Conservation (phyloP, 1,140 invertebrate genomes). For the Homarus americanus region DNA sequence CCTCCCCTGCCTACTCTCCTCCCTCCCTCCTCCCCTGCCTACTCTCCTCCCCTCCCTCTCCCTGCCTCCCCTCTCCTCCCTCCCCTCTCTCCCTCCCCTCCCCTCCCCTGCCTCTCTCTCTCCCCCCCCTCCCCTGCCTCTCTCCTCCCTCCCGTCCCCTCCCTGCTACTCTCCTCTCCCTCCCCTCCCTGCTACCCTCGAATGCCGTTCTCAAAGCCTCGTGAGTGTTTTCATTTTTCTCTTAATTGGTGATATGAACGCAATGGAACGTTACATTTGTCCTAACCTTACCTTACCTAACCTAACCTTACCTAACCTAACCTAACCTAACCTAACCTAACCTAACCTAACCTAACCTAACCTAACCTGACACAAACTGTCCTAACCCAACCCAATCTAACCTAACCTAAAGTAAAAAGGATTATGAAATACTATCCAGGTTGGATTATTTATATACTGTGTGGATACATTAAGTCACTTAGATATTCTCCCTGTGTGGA, state of each 20-base stretch:
- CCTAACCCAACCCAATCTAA: neutral
- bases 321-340: neutral
- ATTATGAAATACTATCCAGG: too few species aligned
- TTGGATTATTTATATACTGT: too few species aligned
- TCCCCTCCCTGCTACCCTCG: neutral
- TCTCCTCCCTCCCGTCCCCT: neutral
- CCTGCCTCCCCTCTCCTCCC: neutral
- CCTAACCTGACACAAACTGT: neutral
- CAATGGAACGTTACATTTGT: neutral
- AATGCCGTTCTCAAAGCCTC: too few species aligned
- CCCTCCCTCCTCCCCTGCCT: neutral
- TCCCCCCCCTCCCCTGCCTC: neutral
- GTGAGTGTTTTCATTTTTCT: too few species aligned
- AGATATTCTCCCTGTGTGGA: too few species aligned
- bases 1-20: neutral
- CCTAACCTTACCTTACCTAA: neutral
- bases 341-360: constrained; percentile 5
- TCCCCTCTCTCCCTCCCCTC: neutral
- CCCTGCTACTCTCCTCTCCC: neutral
- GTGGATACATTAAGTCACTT: too few species aligned
- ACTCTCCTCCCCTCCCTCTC: neutral
- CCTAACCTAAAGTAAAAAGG: too few species aligned
- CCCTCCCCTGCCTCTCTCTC: neutral
- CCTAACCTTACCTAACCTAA: constrained; percentile 17
- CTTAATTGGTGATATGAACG: too few species aligned